Percentiles rank a stretch among this genome's conserved stretches.
phyloP scores from a whole-genome alignment of 2,113 vertebrate species.

The Pogona vitticeps region DNA sequence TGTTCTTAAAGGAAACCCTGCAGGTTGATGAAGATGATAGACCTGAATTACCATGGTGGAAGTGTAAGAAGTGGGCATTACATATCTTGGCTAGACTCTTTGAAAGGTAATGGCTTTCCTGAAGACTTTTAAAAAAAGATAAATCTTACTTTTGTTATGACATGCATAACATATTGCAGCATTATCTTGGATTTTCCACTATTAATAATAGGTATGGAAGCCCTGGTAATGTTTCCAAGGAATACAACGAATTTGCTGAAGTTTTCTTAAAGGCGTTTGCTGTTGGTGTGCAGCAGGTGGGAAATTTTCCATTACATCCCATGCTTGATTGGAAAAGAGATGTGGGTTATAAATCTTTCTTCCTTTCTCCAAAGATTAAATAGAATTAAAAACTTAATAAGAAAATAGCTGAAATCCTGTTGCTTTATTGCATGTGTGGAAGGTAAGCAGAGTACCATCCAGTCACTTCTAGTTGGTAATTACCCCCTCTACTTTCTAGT shows the following conservation, averaged over 20 bases:
- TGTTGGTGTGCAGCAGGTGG: slow-evolving; percentile 93
- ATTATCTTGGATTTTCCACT: slow-evolving; percentile 33
- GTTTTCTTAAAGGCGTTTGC: slow-evolving; percentile 97
- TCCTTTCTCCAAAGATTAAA: not conserved
- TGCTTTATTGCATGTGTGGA: no score
- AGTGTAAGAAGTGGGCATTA: slow-evolving; percentile 99
- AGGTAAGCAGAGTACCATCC: not conserved
- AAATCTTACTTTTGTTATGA: not conserved
- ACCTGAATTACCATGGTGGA: slow-evolving; percentile 98
- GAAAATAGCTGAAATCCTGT: not conserved
- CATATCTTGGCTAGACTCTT: slow-evolving; percentile 98
- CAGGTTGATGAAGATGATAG: slow-evolving; percentile 97
- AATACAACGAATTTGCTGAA: slow-evolving; percentile 97
- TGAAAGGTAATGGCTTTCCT: slow-evolving; percentile 84
- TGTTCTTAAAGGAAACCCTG: slow-evolving; percentile 88
- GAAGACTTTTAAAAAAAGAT: not conserved
- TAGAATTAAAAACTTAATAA: not conserved
- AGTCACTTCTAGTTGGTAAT: not conserved
- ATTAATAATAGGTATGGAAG: slow-evolving; percentile 89
- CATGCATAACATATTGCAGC: slow-evolving; percentile 25
- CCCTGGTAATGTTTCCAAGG: slow-evolving; percentile 98
- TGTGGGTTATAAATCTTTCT: not conserved
- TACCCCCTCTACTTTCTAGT: not conserved
- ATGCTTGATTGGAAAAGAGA: not conserved
- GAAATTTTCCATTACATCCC: slow-evolving; percentile 20